These are phyloP conservation scores for Acanthisitta chloris DNA, from an alignment of 2,113 vertebrate genomes.

Conservation along the genomic window DNA sequence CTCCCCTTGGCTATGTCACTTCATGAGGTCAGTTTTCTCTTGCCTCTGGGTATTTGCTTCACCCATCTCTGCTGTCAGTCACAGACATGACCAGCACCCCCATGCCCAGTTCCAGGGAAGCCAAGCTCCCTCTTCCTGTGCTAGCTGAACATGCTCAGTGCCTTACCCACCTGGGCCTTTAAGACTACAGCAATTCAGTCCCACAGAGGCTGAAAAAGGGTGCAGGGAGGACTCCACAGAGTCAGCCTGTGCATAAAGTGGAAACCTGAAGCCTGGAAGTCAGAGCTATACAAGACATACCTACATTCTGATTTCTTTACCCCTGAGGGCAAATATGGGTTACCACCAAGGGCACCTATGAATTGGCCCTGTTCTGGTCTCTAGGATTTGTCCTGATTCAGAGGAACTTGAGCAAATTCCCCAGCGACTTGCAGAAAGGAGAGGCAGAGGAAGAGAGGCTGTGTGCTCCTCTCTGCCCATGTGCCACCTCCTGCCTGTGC, in stretches of 20 bases:
- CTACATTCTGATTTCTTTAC: slow-evolving; percentile 1
- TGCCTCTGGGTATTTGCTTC: background rate
- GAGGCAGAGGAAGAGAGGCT: background rate
- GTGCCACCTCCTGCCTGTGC: background rate
- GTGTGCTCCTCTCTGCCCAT: background rate
- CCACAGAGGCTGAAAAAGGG: background rate
- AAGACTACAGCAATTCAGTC: background rate
- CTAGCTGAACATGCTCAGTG: background rate
- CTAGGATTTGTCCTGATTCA: slow-evolving; percentile 40
- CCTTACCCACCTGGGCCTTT: background rate
- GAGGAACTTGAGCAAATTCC: background rate
- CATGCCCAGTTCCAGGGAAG: background rate
- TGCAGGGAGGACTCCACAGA: background rate
- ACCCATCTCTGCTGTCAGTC: background rate
- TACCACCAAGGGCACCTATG: slow-evolving; percentile 29
- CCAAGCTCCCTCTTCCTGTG: background rate
- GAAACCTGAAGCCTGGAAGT: background rate
- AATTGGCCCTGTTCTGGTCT: slow-evolving; percentile 29
- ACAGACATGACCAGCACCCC: background rate
- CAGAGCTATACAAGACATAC: background rate
- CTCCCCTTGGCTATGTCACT: background rate
- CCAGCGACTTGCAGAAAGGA: background rate
- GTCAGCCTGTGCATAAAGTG: background rate
- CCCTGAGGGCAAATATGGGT: slow-evolving; percentile 32
- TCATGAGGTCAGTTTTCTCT: background rate